Base-by-base conservation (phyloP, 2,888 invertebrate species). In the Emesis russula region DNA sequence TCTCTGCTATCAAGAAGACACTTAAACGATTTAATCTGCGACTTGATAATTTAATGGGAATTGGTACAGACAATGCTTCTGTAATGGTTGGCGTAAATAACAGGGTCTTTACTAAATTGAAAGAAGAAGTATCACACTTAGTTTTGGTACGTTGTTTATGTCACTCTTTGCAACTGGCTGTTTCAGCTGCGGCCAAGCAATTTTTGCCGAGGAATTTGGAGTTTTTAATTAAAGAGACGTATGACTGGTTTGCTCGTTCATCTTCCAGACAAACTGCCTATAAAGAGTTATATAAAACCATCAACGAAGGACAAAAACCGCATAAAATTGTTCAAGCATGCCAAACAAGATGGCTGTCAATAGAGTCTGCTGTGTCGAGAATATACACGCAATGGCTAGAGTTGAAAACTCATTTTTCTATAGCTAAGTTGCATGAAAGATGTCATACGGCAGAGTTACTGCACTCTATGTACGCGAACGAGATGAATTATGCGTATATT, bases 401-500 rank as follows among this genome's bases (percentile, higher is more conserved):
- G n/a, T 7, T 53, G 2, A 53, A 53, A 53, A 53, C 53, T 7
- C 71, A 71, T 71, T 71, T 71, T 38, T 38, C n/a, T n/a, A 9
- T 71, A 18, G 71, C 71, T 38, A 53, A 53, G 53, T 5, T 53
- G n/a, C n/a, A 36, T 77, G 66, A 41, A 75, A 31, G 41, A 11
- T 71, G 71, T 38, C 71, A 53, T 2, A 71, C 36, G 71, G 38
- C 71, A 5, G 13, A 41, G 71, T 18, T 74, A 74, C 1, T 88
- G 83, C 86, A 91, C 77, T 75, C 71, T 68, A 88, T 92, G 87
- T 92, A 92, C 58, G 75, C 90, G 68, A 83, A 89, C 41, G 89
- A 89, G 11, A 76, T 88, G 63, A 89, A 91, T 85, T 87, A 91
- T 53, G 87, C 92, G 44, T 88, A 87, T 73, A 83, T 87, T 83